Percentiles rank a stretch among this genome's conserved stretches.
Conservation (phyloP, 2,888 invertebrate species). For the Drosophila meridionalis region DNA sequence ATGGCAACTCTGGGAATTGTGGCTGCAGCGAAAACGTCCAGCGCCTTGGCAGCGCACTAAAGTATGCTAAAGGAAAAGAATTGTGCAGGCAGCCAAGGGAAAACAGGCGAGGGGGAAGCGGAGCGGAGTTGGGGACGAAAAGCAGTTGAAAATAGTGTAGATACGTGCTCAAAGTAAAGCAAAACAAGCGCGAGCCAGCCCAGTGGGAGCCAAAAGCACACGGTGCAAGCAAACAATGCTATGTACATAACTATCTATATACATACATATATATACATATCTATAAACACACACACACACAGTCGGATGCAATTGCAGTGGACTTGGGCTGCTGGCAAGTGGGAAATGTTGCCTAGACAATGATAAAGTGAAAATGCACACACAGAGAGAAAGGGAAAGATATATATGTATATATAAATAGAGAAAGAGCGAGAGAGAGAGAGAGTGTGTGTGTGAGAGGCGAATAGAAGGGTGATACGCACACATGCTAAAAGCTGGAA, state of each 20-base stretch:
- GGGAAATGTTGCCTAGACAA: conserved; percentile 66
- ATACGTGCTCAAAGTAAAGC: conserved; percentile 60
- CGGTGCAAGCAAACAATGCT: conserved; percentile 35
- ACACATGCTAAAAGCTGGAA: conserved; percentile 8
- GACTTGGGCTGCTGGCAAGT: conserved; percentile 58
- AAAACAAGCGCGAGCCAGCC: conserved; percentile 35
- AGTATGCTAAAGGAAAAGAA: conserved; percentile 60
- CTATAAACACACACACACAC: not conserved
- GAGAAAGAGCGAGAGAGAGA: not conserved
- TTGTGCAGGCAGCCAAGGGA: conserved; percentile 40
- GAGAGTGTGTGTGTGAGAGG: not conserved
- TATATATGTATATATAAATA: not conserved
- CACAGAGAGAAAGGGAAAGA: conserved; percentile 32
- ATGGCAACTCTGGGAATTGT: conserved; percentile 52
- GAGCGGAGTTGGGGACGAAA: not conserved
- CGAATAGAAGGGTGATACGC: conserved; percentile 4
- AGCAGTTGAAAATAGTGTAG: conserved; percentile 60
- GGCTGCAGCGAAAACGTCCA: conserved; percentile 10
- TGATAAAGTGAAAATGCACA: conserved; percentile 75
- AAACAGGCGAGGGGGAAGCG: not conserved
- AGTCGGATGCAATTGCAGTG: conserved; percentile 42
- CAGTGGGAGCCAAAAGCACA: conserved; percentile 40
- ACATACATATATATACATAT: conserved; percentile 5
- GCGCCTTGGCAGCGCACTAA: conserved; percentile 43
- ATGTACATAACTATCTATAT: conserved; percentile 6